Base-by-base conservation (phyloP, 1,140 invertebrate species). In the Scaptomyza pallida region DNA sequence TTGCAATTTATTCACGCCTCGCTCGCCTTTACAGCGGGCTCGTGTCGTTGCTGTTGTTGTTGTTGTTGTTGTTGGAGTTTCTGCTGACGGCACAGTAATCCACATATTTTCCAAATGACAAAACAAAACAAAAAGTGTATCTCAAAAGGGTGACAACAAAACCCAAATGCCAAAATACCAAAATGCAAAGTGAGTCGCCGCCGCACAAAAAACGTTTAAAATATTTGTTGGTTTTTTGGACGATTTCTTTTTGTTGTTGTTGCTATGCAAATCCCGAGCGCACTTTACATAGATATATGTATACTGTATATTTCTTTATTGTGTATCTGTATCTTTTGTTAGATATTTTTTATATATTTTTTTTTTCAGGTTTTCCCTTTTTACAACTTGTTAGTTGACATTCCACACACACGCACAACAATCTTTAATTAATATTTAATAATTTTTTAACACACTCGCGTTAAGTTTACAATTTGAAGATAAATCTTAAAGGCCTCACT, bases 331-430 rank as follows among this genome's bases (percentile, higher is more conserved):
- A n/a, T 61, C 23, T 48, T 43, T 47, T 61, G 37, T 30, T 23
- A 35, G 37, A 45, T 60, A 35, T 50, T 62, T 72, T 55, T 75
- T 59, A 72, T 74, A 60, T 72, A 17, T 75, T 52, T 76, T 62
- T 57, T 72, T 69, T 88, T 67, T 89, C 23, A 26, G 23, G 23
- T 26, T 26, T 26, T 26, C 23, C 23, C 23, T 26, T 26, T 26
- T 23, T 89, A 72, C 75, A 89, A 89, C 77, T 89, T 72, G 85
- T 89, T 74, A 68, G 85, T 89, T 89, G 85, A 70, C 85, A 89
- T 89, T 89, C 85, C 85, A 67, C 62, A 65, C 54, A 54, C 60
- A 59, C 52, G 41, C 63, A 70, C 67, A 68, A 68, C 54, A 26
- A 64, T 50, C 51, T 50, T 37, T 50, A 5, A n/a, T 63, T 15